Evolutionary conservation across 2,113 vertebrate species (phyloP).

Genomic region (Rhinolophus sinicus): DNA sequence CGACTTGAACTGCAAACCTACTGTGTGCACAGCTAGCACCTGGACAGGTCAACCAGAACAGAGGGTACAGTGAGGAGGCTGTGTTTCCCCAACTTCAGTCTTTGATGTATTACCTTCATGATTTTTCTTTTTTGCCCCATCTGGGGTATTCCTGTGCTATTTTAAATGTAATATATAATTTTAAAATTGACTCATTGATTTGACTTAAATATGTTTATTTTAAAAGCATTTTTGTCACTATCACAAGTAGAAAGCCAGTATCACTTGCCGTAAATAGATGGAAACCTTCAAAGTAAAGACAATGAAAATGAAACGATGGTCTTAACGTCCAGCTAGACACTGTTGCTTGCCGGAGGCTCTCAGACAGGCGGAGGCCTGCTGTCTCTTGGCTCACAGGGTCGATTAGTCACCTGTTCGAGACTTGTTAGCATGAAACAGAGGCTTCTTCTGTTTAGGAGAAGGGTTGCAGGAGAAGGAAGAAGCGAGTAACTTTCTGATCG

Average conservation of each 20-base stretch:
- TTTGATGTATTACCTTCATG: not conserved
- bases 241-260: not conserved
- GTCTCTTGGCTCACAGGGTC: not conserved
- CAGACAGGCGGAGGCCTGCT: not conserved
- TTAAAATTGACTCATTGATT: not conserved
- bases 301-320: not conserved
- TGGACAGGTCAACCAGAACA: accelerated
- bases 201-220: not conserved
- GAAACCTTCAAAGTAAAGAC: not conserved
- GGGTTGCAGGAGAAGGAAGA: not conserved
- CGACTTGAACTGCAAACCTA: not conserved
- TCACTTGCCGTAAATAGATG: not conserved
- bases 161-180: not conserved
- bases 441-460: not conserved
- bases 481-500: not conserved
- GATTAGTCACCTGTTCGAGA: not conserved
- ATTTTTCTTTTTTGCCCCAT: not conserved
- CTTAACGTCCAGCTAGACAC: not conserved
- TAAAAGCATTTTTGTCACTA: not conserved
- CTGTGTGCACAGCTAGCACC: not conserved
- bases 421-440: accelerated
- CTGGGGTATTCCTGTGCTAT: not conserved
- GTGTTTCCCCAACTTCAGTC: not conserved
- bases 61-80: accelerated
- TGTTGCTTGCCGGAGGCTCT: not conserved